A percentile compares a stretch with the other conserved stretches of the same genome.
Conservation (phyloP, 2,888 invertebrate species). For the Abscondita cerata region DNA sequence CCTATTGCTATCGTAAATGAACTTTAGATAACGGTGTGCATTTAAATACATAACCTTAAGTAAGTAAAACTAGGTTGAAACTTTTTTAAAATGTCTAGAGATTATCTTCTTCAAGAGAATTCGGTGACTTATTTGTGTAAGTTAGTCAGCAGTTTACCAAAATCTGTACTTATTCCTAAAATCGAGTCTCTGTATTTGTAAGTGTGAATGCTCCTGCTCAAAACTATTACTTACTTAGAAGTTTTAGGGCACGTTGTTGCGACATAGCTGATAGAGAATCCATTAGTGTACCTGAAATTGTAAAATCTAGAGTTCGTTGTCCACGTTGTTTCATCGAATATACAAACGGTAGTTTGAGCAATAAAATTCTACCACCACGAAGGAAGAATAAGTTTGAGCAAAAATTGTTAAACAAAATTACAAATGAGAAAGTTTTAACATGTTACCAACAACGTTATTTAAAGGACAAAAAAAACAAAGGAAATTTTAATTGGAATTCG, state of each 20-base stretch:
- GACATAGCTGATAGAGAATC: background rate
- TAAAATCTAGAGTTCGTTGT: constrained; percentile 13
- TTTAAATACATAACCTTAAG: no score
- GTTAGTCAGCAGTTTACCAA: constrained; percentile 15
- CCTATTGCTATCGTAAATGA: no score
- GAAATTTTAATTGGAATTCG: constrained; percentile 7
- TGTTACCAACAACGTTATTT: constrained; percentile 16
- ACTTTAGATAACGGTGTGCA: no score
- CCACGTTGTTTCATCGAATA: constrained; percentile 20
- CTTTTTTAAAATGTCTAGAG: background rate
- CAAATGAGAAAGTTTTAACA: constrained; percentile 8
- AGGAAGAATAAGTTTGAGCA: constrained; percentile 16
- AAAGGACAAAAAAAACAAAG: constrained; percentile 13
- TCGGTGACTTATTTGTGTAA: constrained; percentile 9
- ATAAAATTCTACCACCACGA: constrained; percentile 2
- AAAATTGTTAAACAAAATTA: constrained; percentile 10
- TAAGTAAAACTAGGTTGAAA: no score
- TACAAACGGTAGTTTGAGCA: background rate
- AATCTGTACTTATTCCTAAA: constrained; percentile 4
- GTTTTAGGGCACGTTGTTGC: constrained; percentile 23
- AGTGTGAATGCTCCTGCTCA: background rate
- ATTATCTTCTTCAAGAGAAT: constrained; percentile 4
- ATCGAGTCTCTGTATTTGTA: constrained; percentile 25
- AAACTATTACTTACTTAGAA: background rate
- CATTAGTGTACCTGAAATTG: constrained; percentile 9